Conservation (phyloP, 2,113 vertebrate species). For the Cyprinodon brontotheroides region DNA sequence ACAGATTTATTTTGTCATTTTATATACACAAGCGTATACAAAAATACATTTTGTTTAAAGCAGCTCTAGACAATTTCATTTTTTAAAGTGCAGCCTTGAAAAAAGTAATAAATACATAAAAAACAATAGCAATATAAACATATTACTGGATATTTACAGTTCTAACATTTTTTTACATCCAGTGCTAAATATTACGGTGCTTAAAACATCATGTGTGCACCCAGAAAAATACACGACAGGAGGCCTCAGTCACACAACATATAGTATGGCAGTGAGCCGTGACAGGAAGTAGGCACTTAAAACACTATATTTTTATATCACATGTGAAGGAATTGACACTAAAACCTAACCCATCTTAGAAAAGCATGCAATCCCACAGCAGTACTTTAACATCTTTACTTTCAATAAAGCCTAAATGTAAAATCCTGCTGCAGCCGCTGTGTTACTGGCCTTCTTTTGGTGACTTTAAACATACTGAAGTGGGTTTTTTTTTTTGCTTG, state of each 20-base stretch:
- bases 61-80: too few relatives aligned
- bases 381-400: constrained; percentile 20
- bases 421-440: neutral
- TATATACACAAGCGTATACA: too few relatives aligned
- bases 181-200: constrained; percentile 20
- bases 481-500: neutral
- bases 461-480: neutral
- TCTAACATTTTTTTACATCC: too few relatives aligned
- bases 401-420: neutral
- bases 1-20: too few relatives aligned
- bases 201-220: constrained; percentile 36
- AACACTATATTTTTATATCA: constrained; percentile 21
- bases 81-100: too few relatives aligned
- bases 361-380: constrained; percentile 25
- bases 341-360: constrained; percentile 15
- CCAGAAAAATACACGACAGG: constrained; percentile 30
- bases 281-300: constrained; percentile 48
- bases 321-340: constrained; percentile 24
- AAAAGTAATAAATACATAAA: too few relatives aligned
- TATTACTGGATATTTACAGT: too few relatives aligned
- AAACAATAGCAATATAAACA: too few relatives aligned
- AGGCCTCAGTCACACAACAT: constrained; percentile 31
- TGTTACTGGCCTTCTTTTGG: constrained; percentile 1
- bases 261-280: constrained; percentile 44
- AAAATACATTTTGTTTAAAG: too few relatives aligned